Percentiles rank a stretch among this genome's conserved stretches.
phyloP scores from a whole-genome alignment of 2,797 vertebrate genomes.

The Anisognathus igniventris region DNA sequence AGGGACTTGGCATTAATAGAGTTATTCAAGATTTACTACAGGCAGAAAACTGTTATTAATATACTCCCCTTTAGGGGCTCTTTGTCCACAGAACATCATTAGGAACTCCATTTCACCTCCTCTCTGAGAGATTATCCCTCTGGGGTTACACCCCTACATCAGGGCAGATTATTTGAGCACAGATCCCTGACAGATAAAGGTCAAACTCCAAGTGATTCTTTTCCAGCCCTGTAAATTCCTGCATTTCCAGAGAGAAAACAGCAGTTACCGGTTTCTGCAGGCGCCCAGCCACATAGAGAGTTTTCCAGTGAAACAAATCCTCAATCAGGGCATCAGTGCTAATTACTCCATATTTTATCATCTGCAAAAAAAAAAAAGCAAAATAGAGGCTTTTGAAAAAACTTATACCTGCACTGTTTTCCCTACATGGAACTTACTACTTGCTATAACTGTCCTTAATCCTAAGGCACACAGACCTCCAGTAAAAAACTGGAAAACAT shows the following conservation, averaged over 20 bases:
- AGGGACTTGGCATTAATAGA: neutral
- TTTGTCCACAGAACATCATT: neutral
- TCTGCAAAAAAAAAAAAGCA: slow-evolving; percentile 68
- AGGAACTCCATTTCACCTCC: neutral
- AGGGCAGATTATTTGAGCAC: neutral
- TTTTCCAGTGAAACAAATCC: slow-evolving; percentile 92
- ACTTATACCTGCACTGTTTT: neutral
- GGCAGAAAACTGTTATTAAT: neutral
- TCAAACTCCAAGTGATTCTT: neutral
- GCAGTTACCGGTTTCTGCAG: slow-evolving; percentile 89
- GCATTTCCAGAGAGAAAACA: neutral
- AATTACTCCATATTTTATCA: slow-evolving; percentile 95
- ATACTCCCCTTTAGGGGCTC: neutral
- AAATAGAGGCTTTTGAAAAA: neutral
- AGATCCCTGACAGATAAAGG: neutral
- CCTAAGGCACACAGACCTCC: neutral
- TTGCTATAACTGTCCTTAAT: neutral
- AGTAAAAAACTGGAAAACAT: neutral
- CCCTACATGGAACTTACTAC: neutral
- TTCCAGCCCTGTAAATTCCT: neutral
- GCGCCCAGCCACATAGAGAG: slow-evolving; percentile 89
- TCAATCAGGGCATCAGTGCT: slow-evolving; percentile 86
- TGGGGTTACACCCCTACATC: neutral
- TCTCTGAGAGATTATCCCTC: neutral
- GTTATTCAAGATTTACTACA: neutral